phyloP scores from a whole-genome alignment of 2,797 vertebrate species.

The Sebastiscus tertius region DNA sequence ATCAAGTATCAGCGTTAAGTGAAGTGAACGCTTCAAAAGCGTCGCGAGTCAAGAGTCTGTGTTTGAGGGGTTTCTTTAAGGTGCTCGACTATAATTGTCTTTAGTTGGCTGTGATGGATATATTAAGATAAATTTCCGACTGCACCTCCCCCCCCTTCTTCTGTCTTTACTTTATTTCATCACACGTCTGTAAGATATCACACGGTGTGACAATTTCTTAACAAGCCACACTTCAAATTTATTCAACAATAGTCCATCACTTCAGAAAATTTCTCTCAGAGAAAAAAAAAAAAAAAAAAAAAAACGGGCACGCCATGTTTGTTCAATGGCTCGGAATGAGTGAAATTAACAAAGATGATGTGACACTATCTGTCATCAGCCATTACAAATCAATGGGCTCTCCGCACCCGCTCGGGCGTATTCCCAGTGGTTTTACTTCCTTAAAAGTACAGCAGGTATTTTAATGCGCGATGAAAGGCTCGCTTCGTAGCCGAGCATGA shows the following conservation, averaged over 20 bases:
- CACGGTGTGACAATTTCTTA: slow-evolving; percentile 74
- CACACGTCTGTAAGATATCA: slow-evolving; percentile 72
- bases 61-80: slow-evolving; percentile 55
- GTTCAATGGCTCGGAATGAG: slow-evolving; percentile 76
- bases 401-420: slow-evolving; percentile 56
- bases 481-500: slow-evolving; percentile 55
- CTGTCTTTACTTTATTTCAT: slow-evolving; percentile 65
- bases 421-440: slow-evolving; percentile 80
- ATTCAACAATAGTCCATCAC: slow-evolving; percentile 60
- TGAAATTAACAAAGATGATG: slow-evolving; percentile 84
- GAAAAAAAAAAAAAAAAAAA: not conserved
- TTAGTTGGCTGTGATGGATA: slow-evolving; percentile 57
- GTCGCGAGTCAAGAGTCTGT: slow-evolving; percentile 47
- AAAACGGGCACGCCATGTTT: slow-evolving; percentile 53
- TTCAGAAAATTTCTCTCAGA: slow-evolving; percentile 59
- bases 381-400: slow-evolving; percentile 80
- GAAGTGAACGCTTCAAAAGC: slow-evolving; percentile 57
- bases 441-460: slow-evolving; percentile 82
- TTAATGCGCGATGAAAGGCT: slow-evolving; percentile 79
- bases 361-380: slow-evolving; percentile 82
- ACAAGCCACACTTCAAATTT: slow-evolving; percentile 69
- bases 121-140: slow-evolving; percentile 47
- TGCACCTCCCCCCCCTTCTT: not conserved
- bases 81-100: slow-evolving; percentile 46
- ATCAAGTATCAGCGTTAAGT: slow-evolving; percentile 32